A percentile compares a stretch with the other conserved stretches of the same genome.
These are phyloP conservation scores for Cinclus mexicanus DNA, from an alignment of 2,113 vertebrate genomes.

Conservation along the genomic window DNA sequence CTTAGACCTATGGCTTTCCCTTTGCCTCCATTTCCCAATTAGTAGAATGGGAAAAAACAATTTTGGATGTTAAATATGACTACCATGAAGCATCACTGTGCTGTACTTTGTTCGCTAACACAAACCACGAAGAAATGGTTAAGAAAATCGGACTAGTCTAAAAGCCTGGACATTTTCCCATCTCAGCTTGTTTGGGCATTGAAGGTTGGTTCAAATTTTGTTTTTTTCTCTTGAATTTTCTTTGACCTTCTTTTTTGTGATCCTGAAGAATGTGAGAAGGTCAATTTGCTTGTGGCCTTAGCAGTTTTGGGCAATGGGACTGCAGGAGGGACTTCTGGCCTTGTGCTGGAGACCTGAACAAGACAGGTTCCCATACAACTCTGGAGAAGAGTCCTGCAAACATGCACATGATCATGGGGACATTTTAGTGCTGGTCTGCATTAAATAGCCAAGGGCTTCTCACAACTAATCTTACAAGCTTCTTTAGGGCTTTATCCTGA, in stretches of 20 bases:
- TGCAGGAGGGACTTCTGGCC: background rate
- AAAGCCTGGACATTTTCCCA: background rate
- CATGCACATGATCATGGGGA: rapidly evolving
- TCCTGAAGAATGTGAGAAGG: background rate
- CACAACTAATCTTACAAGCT: background rate
- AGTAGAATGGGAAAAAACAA: background rate
- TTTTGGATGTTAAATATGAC: background rate
- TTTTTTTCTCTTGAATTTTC: background rate
- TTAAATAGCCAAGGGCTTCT: background rate
- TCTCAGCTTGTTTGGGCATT: background rate
- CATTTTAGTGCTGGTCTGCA: background rate
- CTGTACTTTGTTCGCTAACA: background rate
- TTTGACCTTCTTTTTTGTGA: background rate
- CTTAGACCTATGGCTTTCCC: background rate
- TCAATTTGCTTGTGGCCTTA: rapidly evolving
- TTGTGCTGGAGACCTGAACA: background rate
- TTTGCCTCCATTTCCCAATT: background rate
- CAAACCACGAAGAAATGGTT: background rate
- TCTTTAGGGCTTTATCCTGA: background rate
- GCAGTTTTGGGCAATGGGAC: background rate
- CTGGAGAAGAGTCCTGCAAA: background rate
- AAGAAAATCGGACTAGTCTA: background rate
- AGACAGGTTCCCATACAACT: rapidly evolving
- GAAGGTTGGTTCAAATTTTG: background rate
- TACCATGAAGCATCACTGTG: background rate